These are phyloP conservation scores for Dryobates pubescens DNA, from an alignment of 2,797 vertebrate genomes.

Conservation along the genomic window DNA sequence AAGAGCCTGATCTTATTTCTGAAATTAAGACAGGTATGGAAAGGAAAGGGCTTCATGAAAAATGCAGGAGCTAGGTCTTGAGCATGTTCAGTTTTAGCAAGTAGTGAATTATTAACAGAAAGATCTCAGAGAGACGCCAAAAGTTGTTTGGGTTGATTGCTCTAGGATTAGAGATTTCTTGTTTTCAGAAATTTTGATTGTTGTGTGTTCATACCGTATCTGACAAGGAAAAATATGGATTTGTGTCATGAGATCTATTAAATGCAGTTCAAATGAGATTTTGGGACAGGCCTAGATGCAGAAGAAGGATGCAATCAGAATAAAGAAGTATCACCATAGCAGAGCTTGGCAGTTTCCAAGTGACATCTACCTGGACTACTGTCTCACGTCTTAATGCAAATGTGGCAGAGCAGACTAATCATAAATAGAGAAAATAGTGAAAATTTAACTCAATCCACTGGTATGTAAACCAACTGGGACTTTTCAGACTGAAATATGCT, in stretches of 20 bases:
- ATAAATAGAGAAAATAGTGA: background rate
- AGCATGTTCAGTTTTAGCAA: slow-evolving; percentile 7
- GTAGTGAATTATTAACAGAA: slow-evolving; percentile 33
- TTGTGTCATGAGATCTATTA: background rate
- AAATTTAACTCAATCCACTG: background rate
- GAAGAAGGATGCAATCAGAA: background rate
- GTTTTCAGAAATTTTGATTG: background rate
- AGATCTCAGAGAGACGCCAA: background rate
- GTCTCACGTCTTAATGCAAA: background rate
- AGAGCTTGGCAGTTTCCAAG: background rate
- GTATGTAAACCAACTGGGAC: background rate
- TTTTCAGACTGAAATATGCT: background rate
- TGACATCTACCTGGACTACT: background rate
- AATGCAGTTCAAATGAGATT: background rate
- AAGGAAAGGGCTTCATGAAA: slow-evolving; percentile 3
- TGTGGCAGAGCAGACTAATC: background rate
- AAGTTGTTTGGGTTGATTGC: background rate
- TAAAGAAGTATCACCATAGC: background rate
- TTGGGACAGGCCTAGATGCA: background rate
- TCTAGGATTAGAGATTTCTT: background rate
- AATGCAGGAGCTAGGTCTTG: slow-evolving; percentile 3
- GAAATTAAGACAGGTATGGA: slow-evolving; percentile 30
- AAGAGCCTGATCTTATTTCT: slow-evolving; percentile 18
- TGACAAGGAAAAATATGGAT: background rate
- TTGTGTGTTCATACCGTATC: background rate